Evolutionary conservation across 2,113 vertebrate species (phyloP).

Genomic region (Spilogale gracilis): DNA sequence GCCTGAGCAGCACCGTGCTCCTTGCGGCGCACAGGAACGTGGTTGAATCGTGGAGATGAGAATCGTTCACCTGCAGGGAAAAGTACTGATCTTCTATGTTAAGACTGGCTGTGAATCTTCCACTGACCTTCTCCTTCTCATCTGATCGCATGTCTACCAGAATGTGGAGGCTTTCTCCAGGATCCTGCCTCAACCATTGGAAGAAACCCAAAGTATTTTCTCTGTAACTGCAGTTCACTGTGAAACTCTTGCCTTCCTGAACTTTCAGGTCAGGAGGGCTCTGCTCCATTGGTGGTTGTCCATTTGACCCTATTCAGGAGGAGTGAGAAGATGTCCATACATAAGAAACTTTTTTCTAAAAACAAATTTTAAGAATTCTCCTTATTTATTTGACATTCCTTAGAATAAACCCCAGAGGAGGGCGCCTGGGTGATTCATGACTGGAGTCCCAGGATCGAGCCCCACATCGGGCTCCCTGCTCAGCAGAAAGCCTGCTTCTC

Average conservation of each 20-base stretch:
- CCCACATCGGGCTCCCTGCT: too few relatives aligned
- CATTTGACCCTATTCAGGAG: constrained; percentile 17
- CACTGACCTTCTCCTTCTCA: not conserved
- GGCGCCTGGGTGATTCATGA: too few relatives aligned
- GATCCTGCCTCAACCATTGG: not conserved
- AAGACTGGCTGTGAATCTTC: not conserved
- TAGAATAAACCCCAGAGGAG: not conserved
- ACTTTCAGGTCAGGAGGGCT: not conserved
- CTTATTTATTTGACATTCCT: not conserved
- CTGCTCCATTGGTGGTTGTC: not conserved
- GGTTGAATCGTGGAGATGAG: not conserved
- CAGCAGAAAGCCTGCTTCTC: too few relatives aligned
- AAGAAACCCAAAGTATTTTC: not conserved
- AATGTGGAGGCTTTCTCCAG: not conserved
- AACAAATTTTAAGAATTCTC: not conserved
- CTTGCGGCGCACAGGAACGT: not conserved
- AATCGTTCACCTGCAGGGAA: not conserved
- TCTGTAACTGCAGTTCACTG: constrained; percentile 27
- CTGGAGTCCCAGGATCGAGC: too few relatives aligned
- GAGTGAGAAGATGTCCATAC: not conserved
- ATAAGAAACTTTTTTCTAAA: not conserved
- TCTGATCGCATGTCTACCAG: not conserved
- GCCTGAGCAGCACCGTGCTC: not conserved
- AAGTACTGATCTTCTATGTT: not conserved
- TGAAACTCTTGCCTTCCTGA: not conserved